These are phyloP conservation scores for Druceiella hillmani DNA, from an alignment of 2,888 invertebrate species.

Conservation along the genomic window DNA sequence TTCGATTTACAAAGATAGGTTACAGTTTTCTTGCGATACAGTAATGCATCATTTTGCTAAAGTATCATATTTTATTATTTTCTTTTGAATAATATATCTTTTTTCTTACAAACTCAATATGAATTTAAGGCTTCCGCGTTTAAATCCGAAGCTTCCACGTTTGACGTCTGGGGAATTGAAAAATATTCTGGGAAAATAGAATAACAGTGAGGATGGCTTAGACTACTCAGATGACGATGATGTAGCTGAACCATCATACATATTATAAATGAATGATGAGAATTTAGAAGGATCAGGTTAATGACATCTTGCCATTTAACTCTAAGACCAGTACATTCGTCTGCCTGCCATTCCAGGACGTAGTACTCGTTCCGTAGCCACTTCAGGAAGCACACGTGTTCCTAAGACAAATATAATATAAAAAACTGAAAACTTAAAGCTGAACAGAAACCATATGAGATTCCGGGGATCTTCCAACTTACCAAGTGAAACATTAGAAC, in stretches of 20 bases:
- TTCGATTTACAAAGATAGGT: constrained; percentile 14
- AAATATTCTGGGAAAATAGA: constrained; percentile 9
- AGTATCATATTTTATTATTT: constrained; percentile 4
- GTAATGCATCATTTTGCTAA: too few relatives aligned
- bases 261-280: too few relatives aligned
- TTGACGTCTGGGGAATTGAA: constrained; percentile 8
- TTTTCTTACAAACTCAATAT: constrained; percentile 10
- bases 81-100: too few relatives aligned
- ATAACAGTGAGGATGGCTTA: constrained; percentile 16
- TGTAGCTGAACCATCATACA: constrained; percentile 15
- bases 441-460: constrained; percentile 14
- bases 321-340: too few relatives aligned
- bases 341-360: too few relatives aligned
- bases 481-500: constrained; percentile 2
- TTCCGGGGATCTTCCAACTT: constrained; percentile 16
- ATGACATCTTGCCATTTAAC: too few relatives aligned
- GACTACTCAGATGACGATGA: constrained; percentile 19
- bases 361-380: constrained; percentile 9
- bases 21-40: too few relatives aligned
- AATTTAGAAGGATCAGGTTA: too few relatives aligned
- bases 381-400: too few relatives aligned
- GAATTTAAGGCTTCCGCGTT: constrained; percentile 7
- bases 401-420: constrained; percentile 17
- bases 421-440: constrained; percentile 19
- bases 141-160: neutral